A percentile compares a stretch with the other conserved stretches of the same genome.
Evolutionary conservation across 1,140 invertebrate genomes (phyloP).

Genomic region (Lysiphlebus fabarum): DNA sequence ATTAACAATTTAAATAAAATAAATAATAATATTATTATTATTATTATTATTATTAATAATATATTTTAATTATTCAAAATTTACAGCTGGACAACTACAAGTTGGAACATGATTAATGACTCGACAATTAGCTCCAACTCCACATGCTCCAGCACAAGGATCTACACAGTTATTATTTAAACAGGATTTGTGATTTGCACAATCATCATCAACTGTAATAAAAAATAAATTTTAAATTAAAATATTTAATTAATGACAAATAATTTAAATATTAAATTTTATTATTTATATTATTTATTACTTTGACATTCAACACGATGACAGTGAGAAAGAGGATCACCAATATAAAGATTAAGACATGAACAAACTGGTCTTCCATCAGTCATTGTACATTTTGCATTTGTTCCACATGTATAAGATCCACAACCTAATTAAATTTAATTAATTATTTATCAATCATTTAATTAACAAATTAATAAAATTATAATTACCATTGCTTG

Average conservation of each 20-base stretch:
- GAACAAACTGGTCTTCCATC: conserved; percentile 59
- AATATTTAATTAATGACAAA: conserved; percentile 3
- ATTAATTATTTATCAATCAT: too few relatives aligned
- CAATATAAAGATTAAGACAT: conserved; percentile 60
- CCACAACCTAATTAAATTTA: conserved; percentile 40
- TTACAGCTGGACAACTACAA: conserved; percentile 65
- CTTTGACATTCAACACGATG: conserved; percentile 57
- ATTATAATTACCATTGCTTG: too few relatives aligned
- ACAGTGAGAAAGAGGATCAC: conserved; percentile 59
- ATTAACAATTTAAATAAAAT: conserved; percentile 12
- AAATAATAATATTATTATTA: conserved; percentile 1
- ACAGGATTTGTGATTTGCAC: conserved; percentile 53
- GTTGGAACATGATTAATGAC: conserved; percentile 62
- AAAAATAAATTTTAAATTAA: conserved; percentile 12
- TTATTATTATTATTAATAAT: conserved; percentile 56
- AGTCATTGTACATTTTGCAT: conserved; percentile 54
- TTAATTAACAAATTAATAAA: too few relatives aligned
- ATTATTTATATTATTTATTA: conserved; percentile 36
- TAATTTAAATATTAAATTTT: conserved; percentile 3
- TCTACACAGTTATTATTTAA: conserved; percentile 60
- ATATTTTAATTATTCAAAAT: too few relatives aligned
- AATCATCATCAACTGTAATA: conserved; percentile 52
- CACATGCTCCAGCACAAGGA: conserved; percentile 61
- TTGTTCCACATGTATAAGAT: conserved; percentile 53
- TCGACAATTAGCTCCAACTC: conserved; percentile 63